These are phyloP conservation scores for Chloebia gouldiae DNA, from an alignment of 2,113 vertebrate genomes.

Conservation along the genomic window DNA sequence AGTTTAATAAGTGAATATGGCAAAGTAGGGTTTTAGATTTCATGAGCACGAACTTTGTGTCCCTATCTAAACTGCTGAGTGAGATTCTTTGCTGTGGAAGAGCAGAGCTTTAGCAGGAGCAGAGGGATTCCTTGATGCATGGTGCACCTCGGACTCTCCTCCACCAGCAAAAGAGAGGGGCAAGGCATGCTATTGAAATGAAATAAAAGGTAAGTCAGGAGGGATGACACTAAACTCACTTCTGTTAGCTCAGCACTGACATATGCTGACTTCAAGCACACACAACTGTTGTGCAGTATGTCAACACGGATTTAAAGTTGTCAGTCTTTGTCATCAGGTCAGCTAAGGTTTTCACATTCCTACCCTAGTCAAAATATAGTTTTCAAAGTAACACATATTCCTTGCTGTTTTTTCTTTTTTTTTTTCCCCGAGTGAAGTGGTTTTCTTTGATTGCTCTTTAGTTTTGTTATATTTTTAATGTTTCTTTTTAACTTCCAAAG, in stretches of 20 bases:
- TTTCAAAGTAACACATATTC: neutral
- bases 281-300: neutral
- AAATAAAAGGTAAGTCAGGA: neutral
- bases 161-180: neutral
- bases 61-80: neutral
- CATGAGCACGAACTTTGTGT: neutral
- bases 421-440: neutral
- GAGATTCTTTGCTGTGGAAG: neutral
- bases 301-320: neutral
- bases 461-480: neutral
- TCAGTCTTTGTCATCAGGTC: neutral
- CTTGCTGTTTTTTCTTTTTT: neutral
- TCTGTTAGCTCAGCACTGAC: neutral
- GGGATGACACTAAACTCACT: neutral
- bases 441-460: neutral
- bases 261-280: neutral
- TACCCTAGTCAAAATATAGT: neutral
- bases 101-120: neutral
- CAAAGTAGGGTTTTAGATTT: neutral
- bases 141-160: accelerated
- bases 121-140: neutral
- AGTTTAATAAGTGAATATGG: neutral
- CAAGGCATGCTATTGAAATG: accelerated
- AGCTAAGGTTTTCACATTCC: neutral
- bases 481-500: neutral